Percentiles rank a stretch among this genome's conserved stretches.
phyloP scores from a whole-genome alignment of 2,113 vertebrate species.

The Proteles cristata region DNA sequence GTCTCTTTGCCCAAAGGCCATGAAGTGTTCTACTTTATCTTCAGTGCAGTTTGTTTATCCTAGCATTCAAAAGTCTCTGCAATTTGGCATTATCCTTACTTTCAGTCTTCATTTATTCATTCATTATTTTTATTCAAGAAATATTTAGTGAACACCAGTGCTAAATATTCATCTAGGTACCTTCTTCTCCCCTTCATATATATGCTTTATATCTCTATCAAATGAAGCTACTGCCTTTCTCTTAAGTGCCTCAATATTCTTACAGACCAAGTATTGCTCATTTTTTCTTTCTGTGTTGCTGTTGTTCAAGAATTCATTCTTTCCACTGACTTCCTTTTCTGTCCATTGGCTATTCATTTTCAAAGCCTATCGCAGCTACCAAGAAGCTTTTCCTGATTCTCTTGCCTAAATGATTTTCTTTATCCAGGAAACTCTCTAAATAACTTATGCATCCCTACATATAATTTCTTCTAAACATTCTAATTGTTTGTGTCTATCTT shows the following conservation, averaged over 20 bases:
- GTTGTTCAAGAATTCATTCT: not conserved
- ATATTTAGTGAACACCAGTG: not conserved
- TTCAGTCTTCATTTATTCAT: constrained; percentile 6
- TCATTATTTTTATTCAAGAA: constrained; percentile 36
- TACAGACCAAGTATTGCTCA: not conserved
- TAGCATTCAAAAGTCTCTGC: constrained; percentile 17
- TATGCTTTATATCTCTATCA: not conserved
- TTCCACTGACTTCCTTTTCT: not conserved
- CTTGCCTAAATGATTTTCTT: not conserved
- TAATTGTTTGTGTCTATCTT: not conserved
- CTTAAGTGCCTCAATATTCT: not conserved
- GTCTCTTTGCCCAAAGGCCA: constrained; percentile 37
- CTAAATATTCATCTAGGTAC: not conserved
- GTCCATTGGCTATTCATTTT: not conserved
- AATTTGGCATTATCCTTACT: not conserved
- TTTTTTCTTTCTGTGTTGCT: not conserved
- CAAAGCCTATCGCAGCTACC: not conserved
- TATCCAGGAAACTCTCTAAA: not conserved
- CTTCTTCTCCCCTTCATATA: not conserved
- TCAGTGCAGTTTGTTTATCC: constrained; percentile 19
- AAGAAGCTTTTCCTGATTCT: not conserved
- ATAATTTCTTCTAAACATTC: not conserved
- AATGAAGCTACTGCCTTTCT: not conserved
- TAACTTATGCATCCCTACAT: not conserved
- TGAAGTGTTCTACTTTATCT: not conserved